phyloP scores from a whole-genome alignment of 2,888 invertebrate genomes.

The Standfussiana lucernea region DNA sequence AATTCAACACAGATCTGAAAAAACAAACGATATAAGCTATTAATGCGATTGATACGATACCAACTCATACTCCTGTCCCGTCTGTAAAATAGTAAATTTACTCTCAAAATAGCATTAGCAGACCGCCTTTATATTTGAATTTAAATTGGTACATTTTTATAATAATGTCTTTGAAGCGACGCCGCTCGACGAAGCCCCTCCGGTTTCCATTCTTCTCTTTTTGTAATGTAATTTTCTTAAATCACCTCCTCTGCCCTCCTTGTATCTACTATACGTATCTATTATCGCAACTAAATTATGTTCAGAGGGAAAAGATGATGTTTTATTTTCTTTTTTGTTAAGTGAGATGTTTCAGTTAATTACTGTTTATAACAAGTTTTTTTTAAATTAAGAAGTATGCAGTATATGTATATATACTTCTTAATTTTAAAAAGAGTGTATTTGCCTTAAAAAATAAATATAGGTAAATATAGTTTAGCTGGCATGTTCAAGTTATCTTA shows the following conservation, averaged over 20 bases:
- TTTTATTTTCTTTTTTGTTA: conserved; percentile 28
- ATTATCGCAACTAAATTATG: conserved; percentile 66
- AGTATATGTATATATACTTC: too few relatives aligned
- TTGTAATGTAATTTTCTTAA: conserved; percentile 89
- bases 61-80: conserved; percentile 10
- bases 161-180: conserved; percentile 84
- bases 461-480: conserved; percentile 2
- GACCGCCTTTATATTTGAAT: conserved; percentile 84
- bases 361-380: background rate
- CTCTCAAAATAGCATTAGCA: conserved; percentile 72
- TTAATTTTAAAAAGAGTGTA: too few relatives aligned
- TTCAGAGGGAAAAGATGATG: conserved; percentile 42
- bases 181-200: conserved; percentile 80
- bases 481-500: background rate
- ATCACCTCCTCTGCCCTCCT: conserved; percentile 83
- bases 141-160: conserved; percentile 88
- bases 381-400: background rate
- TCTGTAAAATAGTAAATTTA: conserved; percentile 62
- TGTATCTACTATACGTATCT: conserved; percentile 69
- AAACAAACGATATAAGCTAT: background rate
- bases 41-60: background rate
- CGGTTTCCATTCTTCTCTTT: conserved; percentile 80
- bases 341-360: conserved; percentile 6
- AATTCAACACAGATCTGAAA: background rate
- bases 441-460: too few relatives aligned